Base-by-base conservation (phyloP, 2,888 invertebrate species). In the Dryobotodes eremita region DNA sequence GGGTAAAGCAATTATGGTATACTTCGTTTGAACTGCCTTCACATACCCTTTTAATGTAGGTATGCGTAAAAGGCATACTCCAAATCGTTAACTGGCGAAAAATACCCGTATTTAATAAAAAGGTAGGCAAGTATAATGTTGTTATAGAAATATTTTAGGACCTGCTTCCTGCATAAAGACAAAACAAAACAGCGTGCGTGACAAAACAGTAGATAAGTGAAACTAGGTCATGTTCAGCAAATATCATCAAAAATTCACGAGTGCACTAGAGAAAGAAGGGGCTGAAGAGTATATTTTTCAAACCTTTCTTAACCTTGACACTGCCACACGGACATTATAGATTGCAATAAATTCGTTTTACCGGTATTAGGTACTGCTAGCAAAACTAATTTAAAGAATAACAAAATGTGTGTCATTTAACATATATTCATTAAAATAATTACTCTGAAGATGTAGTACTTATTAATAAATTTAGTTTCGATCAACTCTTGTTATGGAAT, bases 201-300 rank as follows among this genome's bases (percentile, higher is more conserved):
- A 6, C 17, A 53, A 55, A 55, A 55, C 31, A 48, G 17, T 50
- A 50, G 50, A 59, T 75, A 59, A 26, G 50, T 10, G 48, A 59
- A 75, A 71, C 36, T 59, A 59, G n/a, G 75, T 36, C 75, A 48
- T 15, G 71, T 71, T n/a, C 59, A 59, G 15, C 59, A 71, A 59
- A 36, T 75, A 72, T 73, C 13, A 65, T 59, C 48, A 17, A 36
- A 61, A 36, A 71, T 26, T 61, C 7, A 50, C 20, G 6, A 42
- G 50, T 50, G 20, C 26, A 59, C 26, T 71, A 50, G 15, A 48
- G 5, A n/a, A 36, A 20, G 17, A 46, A n/a, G 48, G 17, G 23
- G 5, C 42, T 48, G 10, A 17, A 57, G 26, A 57, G 26, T 50
- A 50, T 8, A 72, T 50, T 72, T 48, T 20, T 50, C 23, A 42